A percentile compares a stretch with the other conserved stretches of the same genome.
Evolutionary conservation across 2,113 vertebrate genomes (phyloP).

Genomic region (Perca fluviatilis): DNA sequence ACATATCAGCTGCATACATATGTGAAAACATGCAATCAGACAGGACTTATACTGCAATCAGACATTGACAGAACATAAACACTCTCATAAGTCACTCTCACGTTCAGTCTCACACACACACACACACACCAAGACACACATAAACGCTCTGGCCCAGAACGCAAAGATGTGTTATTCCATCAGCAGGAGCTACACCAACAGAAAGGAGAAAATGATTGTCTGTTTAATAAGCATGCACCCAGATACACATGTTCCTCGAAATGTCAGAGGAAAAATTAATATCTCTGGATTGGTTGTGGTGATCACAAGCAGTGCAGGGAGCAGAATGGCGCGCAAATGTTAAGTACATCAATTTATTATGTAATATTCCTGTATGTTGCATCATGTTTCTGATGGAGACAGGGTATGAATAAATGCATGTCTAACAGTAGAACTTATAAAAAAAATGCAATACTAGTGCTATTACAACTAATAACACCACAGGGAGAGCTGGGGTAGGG

Average conservation of each 20-base stretch:
- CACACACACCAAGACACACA: not conserved
- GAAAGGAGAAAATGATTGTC: conserved; percentile 46
- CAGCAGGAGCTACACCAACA: conserved; percentile 25
- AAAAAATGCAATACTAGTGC: conserved; percentile 34
- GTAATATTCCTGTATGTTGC: conserved; percentile 40
- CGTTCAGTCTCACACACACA: not conserved
- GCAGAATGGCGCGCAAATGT: not conserved
- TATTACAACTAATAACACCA: conserved; percentile 49
- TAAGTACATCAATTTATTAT: conserved; percentile 2
- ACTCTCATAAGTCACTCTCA: not conserved
- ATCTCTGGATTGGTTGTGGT: conserved; percentile 9
- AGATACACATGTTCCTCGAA: conserved; percentile 38
- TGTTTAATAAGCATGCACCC: conserved; percentile 26
- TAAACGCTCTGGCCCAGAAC: not conserved
- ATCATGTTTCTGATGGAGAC: conserved; percentile 41
- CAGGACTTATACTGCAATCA: conserved; percentile 33
- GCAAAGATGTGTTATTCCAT: conserved; percentile 34
- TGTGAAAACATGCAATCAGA: conserved; percentile 51
- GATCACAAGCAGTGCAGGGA: conserved; percentile 18
- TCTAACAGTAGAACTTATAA: conserved; percentile 28
- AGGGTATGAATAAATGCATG: conserved; percentile 46
- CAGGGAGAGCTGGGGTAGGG: conserved; percentile 9
- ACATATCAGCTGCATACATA: not conserved
- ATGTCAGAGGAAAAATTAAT: conserved; percentile 58
- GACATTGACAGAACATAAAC: conserved; percentile 27